These are phyloP conservation scores for Ctenoplectra terminalis DNA, from an alignment of 1,140 invertebrate genomes.

Conservation along the genomic window DNA sequence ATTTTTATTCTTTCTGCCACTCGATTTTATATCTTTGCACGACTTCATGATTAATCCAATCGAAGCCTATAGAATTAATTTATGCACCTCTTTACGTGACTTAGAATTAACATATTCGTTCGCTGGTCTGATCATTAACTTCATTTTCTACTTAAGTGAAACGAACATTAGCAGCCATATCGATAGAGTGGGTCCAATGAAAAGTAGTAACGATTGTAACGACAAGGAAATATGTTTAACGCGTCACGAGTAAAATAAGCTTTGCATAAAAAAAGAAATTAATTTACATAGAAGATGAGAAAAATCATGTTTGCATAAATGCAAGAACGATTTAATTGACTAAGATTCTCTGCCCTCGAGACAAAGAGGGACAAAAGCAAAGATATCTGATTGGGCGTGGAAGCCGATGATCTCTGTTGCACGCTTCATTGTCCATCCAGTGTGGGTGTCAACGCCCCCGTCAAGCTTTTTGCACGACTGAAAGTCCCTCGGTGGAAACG, in stretches of 20 bases:
- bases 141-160: background rate
- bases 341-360: conserved; percentile 39
- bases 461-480: conserved; percentile 69
- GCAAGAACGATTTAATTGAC: conserved; percentile 45
- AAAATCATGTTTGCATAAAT: background rate
- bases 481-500: conserved; percentile 66
- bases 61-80: no score
- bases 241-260: background rate
- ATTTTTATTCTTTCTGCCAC: background rate
- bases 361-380: conserved; percentile 52
- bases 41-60: no score
- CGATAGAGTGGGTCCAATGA: no score
- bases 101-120: no score
- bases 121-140: background rate
- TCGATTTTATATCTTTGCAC: no score
- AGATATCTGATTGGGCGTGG: conserved; percentile 71
- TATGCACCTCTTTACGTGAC: no score
- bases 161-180: no score
- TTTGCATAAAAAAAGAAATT: background rate
- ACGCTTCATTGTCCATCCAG: conserved; percentile 77
- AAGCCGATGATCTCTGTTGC: conserved; percentile 70
- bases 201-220: no score
- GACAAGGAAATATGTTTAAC: no score
- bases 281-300: background rate
- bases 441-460: conserved; percentile 81